phyloP scores from a whole-genome alignment of 1,140 invertebrate species.

The Apis dorsata region DNA sequence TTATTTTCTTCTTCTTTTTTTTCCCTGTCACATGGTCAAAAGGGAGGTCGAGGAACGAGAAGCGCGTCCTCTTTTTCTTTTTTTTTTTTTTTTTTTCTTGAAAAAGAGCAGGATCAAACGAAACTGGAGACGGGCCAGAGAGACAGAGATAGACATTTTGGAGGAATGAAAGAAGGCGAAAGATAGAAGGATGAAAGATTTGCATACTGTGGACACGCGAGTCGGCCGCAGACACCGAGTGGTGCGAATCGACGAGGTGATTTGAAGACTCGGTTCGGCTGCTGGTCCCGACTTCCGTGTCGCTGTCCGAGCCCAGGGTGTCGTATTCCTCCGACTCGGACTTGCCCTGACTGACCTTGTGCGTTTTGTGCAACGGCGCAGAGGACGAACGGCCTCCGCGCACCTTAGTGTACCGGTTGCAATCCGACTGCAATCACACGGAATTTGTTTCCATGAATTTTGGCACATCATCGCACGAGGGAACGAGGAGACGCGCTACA shows the following conservation, averaged over 20 bases:
- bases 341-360: slow-evolving; percentile 81
- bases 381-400: slow-evolving; percentile 80
- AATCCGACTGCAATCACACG: slow-evolving; percentile 81
- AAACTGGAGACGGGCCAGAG: slow-evolving; percentile 3
- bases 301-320: slow-evolving; percentile 83
- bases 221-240: slow-evolving; percentile 78
- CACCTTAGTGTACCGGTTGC: slow-evolving; percentile 81
- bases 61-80: not conserved
- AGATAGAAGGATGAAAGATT: slow-evolving; percentile 42
- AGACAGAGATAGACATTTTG: not conserved
- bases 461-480: slow-evolving; percentile 57
- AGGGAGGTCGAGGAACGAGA: not conserved
- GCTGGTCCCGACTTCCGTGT: slow-evolving; percentile 81
- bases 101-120: not conserved
- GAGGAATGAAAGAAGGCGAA: slow-evolving; percentile 21
- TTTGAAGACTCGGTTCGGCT: slow-evolving; percentile 81
- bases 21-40: not conserved
- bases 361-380: slow-evolving; percentile 79
- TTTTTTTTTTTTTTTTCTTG: not conserved
- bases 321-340: slow-evolving; percentile 85
- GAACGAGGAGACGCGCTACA: slow-evolving; percentile 48
- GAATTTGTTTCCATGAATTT: slow-evolving; percentile 71
- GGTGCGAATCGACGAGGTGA: slow-evolving; percentile 82
- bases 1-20: not conserved
- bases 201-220: slow-evolving; percentile 80